Evolutionary conservation across 2,888 invertebrate species (phyloP), one percentile per base, ranked within the genome.

Genomic region (Lasioglossum oenotherae): DNA sequence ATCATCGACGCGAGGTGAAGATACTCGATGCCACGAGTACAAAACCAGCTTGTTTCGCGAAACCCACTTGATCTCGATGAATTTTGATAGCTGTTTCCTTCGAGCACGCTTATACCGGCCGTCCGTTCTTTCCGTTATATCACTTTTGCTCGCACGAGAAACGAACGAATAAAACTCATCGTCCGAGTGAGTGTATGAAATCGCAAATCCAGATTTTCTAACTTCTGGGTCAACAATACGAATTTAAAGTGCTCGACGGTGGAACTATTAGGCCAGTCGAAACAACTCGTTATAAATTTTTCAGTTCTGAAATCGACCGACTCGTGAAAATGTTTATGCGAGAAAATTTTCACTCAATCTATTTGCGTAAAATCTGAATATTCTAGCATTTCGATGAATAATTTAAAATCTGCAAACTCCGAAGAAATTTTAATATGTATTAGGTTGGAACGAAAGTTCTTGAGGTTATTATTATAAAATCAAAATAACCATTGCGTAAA

Each of bases 21-120:
- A 81, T 78, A 76, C 78, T 74, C 74, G 23, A 35, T 16, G 41
- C 23, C 72, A 10, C 72, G 53, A 31, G 64, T 79, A 78, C 75
- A 75, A 78, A 72, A 46, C 72, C 67, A 72, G 49, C 46, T 73
- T 46, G 67, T 75, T 81, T 77, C 72, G 14, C 73, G 38, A 80
- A 80, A 84, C 44, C 44, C 78, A 73, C 78, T 79, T 72, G 44
- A 78, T 80, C 72, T 78, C 82, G 74, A 75, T 69, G 79, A 71
- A 78, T 74, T 46, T 82, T 80, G 74, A 87, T 80, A 74, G 67
- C 64, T 4, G 44, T 44, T 53, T 75, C 71, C 57, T 78, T 78
- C 57, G 38, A 64, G 57, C 44, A 35, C 46, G 27, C 35, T 71
- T 60, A 64, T 41, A n/a, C 23, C 12, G 35, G 10, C 38, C 35